Conservation (phyloP, 2,888 invertebrate species). For the Tiphia femorata region DNA sequence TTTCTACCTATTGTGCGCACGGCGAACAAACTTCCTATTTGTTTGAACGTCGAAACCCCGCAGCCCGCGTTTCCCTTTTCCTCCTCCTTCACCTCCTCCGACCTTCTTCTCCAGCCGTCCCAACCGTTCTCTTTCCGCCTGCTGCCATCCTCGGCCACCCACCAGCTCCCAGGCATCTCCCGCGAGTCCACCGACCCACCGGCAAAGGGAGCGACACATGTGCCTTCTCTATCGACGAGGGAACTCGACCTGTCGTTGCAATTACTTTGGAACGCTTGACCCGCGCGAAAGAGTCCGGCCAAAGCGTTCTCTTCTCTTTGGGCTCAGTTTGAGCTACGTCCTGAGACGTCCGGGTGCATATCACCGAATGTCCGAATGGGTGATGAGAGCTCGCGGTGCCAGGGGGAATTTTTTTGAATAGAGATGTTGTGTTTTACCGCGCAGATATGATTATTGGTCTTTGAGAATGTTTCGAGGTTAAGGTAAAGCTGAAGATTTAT, state of each 20-base stretch:
- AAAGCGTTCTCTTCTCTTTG: slow-evolving; percentile 16
- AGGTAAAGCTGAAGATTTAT: too few species aligned
- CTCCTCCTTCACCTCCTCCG: slow-evolving; percentile 3
- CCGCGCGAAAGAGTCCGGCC: slow-evolving; percentile 18
- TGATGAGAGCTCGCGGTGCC: neutral
- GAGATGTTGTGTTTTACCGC: too few species aligned
- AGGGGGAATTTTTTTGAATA: neutral
- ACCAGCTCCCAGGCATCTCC: neutral
- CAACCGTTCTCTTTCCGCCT: neutral
- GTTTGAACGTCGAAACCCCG: slow-evolving; percentile 58
- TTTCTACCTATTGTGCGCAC: slow-evolving; percentile 64
- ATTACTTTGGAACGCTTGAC: slow-evolving; percentile 48
- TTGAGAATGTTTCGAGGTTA: too few species aligned
- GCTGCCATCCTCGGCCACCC: slow-evolving; percentile 21
- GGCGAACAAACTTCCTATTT: slow-evolving; percentile 66
- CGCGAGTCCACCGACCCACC: slow-evolving; percentile 5
- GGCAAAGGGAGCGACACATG: slow-evolving; percentile 31
- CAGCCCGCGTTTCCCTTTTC: slow-evolving; percentile 30
- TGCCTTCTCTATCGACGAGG: slow-evolving; percentile 34
- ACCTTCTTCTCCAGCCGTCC: neutral
- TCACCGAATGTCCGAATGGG: neutral
- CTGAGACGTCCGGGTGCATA: neutral
- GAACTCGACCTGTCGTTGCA: slow-evolving; percentile 32
- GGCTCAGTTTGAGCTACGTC: too few species aligned
- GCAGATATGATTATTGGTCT: too few species aligned